These are phyloP conservation scores for Cantharis flavilabris DNA, from an alignment of 2,888 invertebrate species.

Conservation along the genomic window DNA sequence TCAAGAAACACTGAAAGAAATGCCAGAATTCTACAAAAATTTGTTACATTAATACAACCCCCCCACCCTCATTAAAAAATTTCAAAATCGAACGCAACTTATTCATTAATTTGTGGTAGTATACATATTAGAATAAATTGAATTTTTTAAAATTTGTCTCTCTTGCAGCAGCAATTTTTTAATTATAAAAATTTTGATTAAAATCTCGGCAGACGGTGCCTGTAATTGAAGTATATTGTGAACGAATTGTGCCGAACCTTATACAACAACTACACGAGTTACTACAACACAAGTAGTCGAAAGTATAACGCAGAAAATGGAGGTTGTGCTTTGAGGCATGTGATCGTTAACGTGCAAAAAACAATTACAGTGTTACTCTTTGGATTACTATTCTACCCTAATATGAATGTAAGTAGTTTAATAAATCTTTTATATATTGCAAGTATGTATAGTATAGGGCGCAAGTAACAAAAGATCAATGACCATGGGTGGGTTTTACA, in stretches of 20 bases:
- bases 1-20: no score
- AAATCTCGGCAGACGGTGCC: not conserved
- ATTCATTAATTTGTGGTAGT: no score
- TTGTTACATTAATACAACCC: no score
- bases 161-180: not conserved
- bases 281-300: conserved; percentile 1
- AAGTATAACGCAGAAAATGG: conserved; percentile 26
- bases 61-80: no score
- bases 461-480: conserved; percentile 51
- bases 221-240: not conserved
- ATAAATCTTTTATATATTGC: not conserved
- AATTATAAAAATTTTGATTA: not conserved
- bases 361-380: conserved; percentile 18
- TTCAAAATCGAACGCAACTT: no score
- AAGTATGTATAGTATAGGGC: not conserved
- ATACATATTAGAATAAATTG: no score
- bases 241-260: not conserved
- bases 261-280: not conserved
- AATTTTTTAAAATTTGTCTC: no score
- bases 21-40: no score
- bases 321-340: conserved; percentile 41
- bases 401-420: conserved; percentile 45
- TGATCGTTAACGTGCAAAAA: conserved; percentile 38
- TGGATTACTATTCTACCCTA: conserved; percentile 20
- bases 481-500: conserved; percentile 56